Evolutionary conservation across 2,797 vertebrate genomes (phyloP).

Genomic region (Anguilla anguilla): DNA sequence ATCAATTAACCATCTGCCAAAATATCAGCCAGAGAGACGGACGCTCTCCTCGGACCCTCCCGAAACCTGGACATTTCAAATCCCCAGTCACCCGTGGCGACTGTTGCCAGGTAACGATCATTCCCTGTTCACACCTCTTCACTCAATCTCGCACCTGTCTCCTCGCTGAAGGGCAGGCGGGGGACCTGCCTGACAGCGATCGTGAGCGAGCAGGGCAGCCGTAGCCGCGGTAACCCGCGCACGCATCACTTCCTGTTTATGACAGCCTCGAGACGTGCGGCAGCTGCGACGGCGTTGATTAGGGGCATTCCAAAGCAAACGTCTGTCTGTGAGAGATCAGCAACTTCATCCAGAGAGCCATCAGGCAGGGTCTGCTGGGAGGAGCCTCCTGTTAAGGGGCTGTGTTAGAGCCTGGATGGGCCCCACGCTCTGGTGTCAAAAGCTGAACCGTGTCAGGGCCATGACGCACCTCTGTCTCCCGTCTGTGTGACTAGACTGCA

Average conservation of each 20-base stretch:
- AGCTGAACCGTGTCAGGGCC: too few relatives aligned
- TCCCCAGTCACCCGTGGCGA: neutral
- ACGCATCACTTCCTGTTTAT: neutral
- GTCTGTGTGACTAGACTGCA: too few relatives aligned
- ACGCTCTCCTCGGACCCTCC: neutral
- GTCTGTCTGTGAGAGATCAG: neutral
- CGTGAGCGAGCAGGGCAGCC: neutral
- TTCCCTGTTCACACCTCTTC: neutral
- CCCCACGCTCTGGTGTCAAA: too few relatives aligned
- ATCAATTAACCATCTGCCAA: conserved; percentile 9
- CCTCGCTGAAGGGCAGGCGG: neutral
- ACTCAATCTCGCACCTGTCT: conserved; percentile 11
- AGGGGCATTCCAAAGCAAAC: neutral
- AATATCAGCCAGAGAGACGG: neutral
- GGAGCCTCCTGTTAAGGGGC: too few relatives aligned
- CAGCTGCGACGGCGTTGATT: neutral
- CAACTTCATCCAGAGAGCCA: neutral
- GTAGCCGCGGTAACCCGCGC: neutral
- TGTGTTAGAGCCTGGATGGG: too few relatives aligned
- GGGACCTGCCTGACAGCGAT: neutral
- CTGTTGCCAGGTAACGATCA: neutral
- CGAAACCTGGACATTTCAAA: conserved; percentile 12
- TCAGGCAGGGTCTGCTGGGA: neutral
- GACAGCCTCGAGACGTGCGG: neutral
- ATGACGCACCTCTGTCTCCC: too few relatives aligned